Evolutionary conservation across 1,140 invertebrate species (phyloP).

Genomic region (Fopius arisanus): DNA sequence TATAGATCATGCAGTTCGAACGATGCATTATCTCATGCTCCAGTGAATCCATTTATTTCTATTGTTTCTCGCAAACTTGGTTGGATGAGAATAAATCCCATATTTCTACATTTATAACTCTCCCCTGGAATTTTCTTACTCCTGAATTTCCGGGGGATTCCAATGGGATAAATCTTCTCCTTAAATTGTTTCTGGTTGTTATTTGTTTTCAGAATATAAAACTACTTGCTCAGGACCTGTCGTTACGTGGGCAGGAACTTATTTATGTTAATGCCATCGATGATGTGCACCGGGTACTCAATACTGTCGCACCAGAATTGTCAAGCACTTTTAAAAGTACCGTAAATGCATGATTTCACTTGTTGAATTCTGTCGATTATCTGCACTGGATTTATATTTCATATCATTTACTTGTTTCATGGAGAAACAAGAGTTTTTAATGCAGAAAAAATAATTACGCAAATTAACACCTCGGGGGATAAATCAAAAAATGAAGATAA

Average conservation of each 20-base stretch:
- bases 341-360: not conserved
- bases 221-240: constrained; percentile 42
- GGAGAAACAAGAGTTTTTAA: too few species aligned
- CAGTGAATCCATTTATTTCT: not conserved
- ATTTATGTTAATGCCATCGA: constrained; percentile 40
- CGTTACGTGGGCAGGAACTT: constrained; percentile 38
- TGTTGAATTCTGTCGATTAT: too few species aligned
- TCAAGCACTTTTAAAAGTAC: constrained; percentile 25
- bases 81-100: not conserved
- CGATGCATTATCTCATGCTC: not conserved
- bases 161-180: too few species aligned
- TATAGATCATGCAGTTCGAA: not conserved
- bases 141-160: not conserved
- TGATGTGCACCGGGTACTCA: constrained; percentile 33
- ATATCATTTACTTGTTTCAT: too few species aligned
- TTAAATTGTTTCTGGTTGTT: too few species aligned
- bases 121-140: not conserved
- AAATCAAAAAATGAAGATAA: too few species aligned
- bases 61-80: not conserved
- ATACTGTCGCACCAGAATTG: constrained; percentile 41
- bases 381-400: too few species aligned
- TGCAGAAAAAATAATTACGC: too few species aligned
- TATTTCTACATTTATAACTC: not conserved
- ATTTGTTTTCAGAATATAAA: constrained; percentile 45
- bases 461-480: too few species aligned